Evolutionary conservation across 1,140 invertebrate genomes (phyloP), one percentile per base, ranked within the genome.

Genomic region (Drosophila chauvacae): DNA sequence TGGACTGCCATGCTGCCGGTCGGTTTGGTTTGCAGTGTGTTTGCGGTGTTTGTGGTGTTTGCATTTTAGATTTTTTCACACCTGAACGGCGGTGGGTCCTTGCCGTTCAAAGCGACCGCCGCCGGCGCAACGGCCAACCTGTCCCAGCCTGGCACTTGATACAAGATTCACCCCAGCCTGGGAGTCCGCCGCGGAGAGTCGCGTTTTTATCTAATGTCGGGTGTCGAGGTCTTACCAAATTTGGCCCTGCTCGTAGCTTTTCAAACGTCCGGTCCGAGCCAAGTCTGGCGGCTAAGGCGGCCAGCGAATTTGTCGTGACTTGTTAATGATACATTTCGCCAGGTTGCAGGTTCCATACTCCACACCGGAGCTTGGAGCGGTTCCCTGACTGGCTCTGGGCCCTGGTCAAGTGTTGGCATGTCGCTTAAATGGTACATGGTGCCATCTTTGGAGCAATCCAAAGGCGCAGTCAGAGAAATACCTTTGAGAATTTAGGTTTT

Each of bases 11-110:
- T 48, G 26, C 45, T 14, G 45, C 20, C 58, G 70, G 28, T 30
- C 33, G 9, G 0, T 45, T 59, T 2, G 51, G 33, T 37, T 45
- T 26, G 69, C 30, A 47, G 59, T 77, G 42, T n/a, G 20, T 58
- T 62, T 63, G 64, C 74, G 78, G 62, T 90, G 85, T 90, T 62
- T 63, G 64, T 78, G 78, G 62, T 90, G 85, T 90, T 90, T 90
- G 85, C 85, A 90, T 90, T 90, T 90, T 90, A 90, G 85, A 90
- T 90, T 90, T 90, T 76, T 90, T 90, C 85, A 90, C 85, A 90
- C 85, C 85, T 85, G 55, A 66, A 44, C 69, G 85, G 85, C 69
- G 85, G 85, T 81, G 77, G 85, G 85, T 88, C 85, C 64, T 7
- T 2, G 16, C 41, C 66, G 77, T 90, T 90, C 86, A 90, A 90